Evolutionary conservation across 2,888 invertebrate species (phyloP).

Genomic region (Melangyna quadrimaculata): DNA sequence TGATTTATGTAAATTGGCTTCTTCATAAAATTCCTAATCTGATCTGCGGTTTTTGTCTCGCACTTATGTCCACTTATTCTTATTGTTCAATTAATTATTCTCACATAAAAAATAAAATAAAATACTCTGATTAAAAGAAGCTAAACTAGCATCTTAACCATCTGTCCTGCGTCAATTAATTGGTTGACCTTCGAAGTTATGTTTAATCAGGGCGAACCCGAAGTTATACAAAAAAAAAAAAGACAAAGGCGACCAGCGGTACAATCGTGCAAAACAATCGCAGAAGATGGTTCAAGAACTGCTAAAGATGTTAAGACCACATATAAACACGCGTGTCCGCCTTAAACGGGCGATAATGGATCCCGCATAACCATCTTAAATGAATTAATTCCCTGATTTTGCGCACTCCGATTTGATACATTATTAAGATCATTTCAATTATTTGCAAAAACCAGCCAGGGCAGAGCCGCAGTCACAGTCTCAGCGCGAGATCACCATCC

Average conservation of each 20-base stretch:
- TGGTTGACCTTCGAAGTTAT: conserved; percentile 57
- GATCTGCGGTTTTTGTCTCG: background rate
- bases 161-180: conserved; percentile 54
- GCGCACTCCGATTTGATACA: conserved; percentile 62
- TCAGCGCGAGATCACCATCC: background rate
- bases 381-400: conserved; percentile 66
- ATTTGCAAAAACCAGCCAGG: conserved; percentile 49
- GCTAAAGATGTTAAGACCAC: conserved; percentile 41
- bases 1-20: conserved; percentile 45
- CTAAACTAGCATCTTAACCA: conserved; percentile 17
- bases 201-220: no score
- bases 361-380: conserved; percentile 67
- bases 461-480: background rate
- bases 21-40: background rate
- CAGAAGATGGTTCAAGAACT: conserved; percentile 42
- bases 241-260: conserved; percentile 20
- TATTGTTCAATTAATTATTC: conserved; percentile 1
- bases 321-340: conserved; percentile 63
- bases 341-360: conserved; percentile 66
- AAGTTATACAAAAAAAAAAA: no score
- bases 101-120: background rate
- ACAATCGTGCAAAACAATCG: conserved; percentile 51
- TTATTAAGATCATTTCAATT: conserved; percentile 70
- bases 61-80: background rate
- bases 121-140: conserved; percentile 32